Percentiles rank a stretch among this genome's conserved stretches.
These are phyloP conservation scores for Maconellicoccus hirsutus DNA, from an alignment of 1,140 invertebrate species.

Conservation along the genomic window DNA sequence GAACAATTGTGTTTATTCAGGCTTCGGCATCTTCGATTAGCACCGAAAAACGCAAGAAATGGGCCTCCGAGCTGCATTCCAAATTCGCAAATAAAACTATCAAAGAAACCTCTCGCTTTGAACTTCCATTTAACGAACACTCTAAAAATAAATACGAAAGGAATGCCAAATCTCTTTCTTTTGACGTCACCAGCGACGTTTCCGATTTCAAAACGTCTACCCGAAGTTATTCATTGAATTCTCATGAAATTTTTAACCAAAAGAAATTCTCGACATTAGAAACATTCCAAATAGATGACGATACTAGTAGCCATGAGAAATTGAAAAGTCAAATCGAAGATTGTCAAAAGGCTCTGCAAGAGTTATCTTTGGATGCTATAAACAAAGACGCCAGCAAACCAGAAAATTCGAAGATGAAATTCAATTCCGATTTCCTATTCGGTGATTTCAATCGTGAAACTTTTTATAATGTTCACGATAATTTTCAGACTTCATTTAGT, in stretches of 20 bases:
- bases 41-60: neutral
- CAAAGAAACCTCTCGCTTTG: neutral
- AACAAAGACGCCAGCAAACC: neutral
- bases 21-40: too few species aligned
- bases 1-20: too few species aligned
- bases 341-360: neutral
- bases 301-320: neutral
- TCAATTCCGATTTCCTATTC: neutral
- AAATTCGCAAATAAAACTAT: neutral
- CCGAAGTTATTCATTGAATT: neutral
- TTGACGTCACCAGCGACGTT: neutral
- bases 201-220: neutral
- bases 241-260: neutral
- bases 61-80: neutral
- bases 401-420: neutral
- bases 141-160: neutral
- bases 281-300: neutral
- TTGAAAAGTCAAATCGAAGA: neutral
- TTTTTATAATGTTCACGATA: neutral
- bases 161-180: neutral
- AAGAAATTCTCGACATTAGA: neutral
- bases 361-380: neutral
- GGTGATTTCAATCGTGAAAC: neutral
- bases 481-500: neutral
- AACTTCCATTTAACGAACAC: neutral